phyloP scores from a whole-genome alignment of 2,888 invertebrate genomes.

The Pocota personata region DNA sequence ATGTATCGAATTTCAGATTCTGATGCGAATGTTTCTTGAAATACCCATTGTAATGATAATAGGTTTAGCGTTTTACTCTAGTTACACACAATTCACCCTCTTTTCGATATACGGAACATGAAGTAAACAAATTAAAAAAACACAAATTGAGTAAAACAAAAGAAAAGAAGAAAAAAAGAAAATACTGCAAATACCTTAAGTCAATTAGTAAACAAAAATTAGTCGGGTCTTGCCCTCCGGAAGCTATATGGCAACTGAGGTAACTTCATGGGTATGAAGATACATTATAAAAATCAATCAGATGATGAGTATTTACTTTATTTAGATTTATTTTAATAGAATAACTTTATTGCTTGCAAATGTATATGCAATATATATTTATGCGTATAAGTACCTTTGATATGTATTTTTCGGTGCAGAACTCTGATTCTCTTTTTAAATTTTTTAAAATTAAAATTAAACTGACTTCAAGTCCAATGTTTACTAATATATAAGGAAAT shows the following conservation, averaged over 20 bases:
- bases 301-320: not conserved
- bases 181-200: constrained; percentile 37
- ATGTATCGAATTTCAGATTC: constrained; percentile 38
- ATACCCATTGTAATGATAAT: constrained; percentile 42
- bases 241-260: not conserved
- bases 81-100: constrained; percentile 31
- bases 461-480: not conserved
- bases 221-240: not conserved
- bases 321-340: not conserved
- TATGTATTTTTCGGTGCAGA: not conserved
- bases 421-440: not conserved
- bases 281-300: not conserved
- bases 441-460: not conserved
- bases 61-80: constrained; percentile 66
- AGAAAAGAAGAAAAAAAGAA: not conserved
- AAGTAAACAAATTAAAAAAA: constrained; percentile 16
- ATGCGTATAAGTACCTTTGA: not conserved
- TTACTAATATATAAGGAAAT: not conserved
- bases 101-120: constrained; percentile 24
- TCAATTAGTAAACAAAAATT: constrained; percentile 48
- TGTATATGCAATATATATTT: too few species aligned
- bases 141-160: constrained; percentile 5
- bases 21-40: constrained; percentile 14
- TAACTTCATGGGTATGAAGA: not conserved
- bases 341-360: not conserved